Percentiles rank a stretch among this genome's conserved stretches.
These are phyloP conservation scores for Cataglyphis cursor DNA, from an alignment of 2,888 invertebrate genomes.

Conservation along the genomic window DNA sequence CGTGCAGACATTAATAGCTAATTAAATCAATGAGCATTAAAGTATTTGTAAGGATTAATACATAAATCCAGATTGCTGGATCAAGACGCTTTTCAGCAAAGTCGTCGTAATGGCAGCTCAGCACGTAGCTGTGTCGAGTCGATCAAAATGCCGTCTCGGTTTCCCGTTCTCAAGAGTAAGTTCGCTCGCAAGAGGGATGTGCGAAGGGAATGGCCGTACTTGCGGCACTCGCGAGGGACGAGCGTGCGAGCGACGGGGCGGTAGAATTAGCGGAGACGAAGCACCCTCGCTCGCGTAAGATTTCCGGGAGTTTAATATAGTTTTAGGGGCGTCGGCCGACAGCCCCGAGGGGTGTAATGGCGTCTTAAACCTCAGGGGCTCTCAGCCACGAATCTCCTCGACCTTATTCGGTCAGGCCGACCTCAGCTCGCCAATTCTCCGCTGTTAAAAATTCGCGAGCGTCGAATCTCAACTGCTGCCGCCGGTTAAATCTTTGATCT, in stretches of 20 bases:
- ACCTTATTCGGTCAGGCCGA: background rate
- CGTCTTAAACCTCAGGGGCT: slow-evolving; percentile 86
- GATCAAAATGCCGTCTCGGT: slow-evolving; percentile 84
- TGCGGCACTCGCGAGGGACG: slow-evolving; percentile 33
- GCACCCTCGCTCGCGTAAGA: slow-evolving; percentile 83
- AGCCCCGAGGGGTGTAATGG: slow-evolving; percentile 84
- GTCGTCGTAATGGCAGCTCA: background rate
- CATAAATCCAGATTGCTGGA: slow-evolving; percentile 8
- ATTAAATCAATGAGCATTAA: slow-evolving; percentile 15
- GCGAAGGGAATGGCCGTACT: slow-evolving; percentile 55
- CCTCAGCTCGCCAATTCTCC: slow-evolving; percentile 1
- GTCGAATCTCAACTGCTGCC: slow-evolving; percentile 71
- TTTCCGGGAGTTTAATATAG: slow-evolving; percentile 87
- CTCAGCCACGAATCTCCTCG: slow-evolving; percentile 77
- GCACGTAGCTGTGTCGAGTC: slow-evolving; percentile 63
- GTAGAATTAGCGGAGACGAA: slow-evolving; percentile 74
- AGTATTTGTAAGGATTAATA: background rate
- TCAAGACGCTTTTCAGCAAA: background rate
- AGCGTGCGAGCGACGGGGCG: slow-evolving; percentile 62
- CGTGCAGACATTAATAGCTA: background rate
- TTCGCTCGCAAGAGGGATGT: slow-evolving; percentile 18
- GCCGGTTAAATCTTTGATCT: slow-evolving; percentile 74
- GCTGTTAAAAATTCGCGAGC: slow-evolving; percentile 74
- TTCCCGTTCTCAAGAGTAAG: slow-evolving; percentile 72
- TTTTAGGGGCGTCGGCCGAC: slow-evolving; percentile 85